Evolutionary conservation across 2,797 vertebrate species (phyloP), one percentile per base, ranked within the genome.

Genomic region (Crenuchus spilurus): DNA sequence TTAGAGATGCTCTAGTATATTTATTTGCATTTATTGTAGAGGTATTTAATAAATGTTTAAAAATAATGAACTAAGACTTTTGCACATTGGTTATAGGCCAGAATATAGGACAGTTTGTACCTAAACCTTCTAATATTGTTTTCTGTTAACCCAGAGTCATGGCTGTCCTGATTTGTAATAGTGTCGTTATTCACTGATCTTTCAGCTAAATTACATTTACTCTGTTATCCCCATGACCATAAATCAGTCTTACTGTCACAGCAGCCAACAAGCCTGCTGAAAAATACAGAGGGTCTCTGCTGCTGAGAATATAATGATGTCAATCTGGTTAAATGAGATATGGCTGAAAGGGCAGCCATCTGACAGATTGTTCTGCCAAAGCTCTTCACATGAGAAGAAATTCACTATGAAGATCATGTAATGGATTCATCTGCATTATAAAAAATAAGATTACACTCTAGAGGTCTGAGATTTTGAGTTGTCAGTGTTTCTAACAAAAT

Each of bases 191-290:
- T 92, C 89, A 88, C 68, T 31, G 66, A 68, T 77, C 82, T 82
- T 83, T 84, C 84, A 71, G 41, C 31, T 30, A 75, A 84, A 92
- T 91, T 84, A 77, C 84, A 88, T 93, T 90, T 90, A 58, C 62
- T 79, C 26, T 69, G 37, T 24, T 22, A 67, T 83, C 80, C 39
- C 81, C 76, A 82, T 82, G 41, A 31, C 65, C 58, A 83, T 89
- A 79, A 68, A 78, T 87, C 85, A 87, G 75, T 66, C 87, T 89
- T 84, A 88, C 82, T 83, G 77, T 85, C 78, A 63, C 74, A 83
- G 74, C 70, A 72, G 79, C 75, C 81, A 62, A 75, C 84, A 49
- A 74, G 60, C 75, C 6, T 68, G 60, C 70, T 77, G 84, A 88
- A 24, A 83, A 84, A 85, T 83, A 61, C 31, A 24, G 77, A 11